Evolutionary conservation across 2,113 vertebrate species (phyloP).

Genomic region (Coregonus clupeaformis): DNA sequence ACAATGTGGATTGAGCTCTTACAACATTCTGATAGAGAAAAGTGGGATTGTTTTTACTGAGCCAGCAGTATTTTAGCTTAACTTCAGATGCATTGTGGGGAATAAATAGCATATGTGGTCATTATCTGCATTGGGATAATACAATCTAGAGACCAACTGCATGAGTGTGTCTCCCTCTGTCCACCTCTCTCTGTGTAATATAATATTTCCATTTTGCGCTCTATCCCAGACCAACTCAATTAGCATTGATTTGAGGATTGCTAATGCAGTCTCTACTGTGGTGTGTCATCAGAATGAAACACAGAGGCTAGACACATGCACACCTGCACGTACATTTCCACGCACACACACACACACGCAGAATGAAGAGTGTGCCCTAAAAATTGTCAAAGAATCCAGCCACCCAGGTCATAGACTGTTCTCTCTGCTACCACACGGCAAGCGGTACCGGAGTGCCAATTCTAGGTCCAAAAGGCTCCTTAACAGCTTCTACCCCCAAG

Average conservation of each 20-base stretch:
- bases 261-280: conserved; percentile 22
- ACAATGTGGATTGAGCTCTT: not conserved
- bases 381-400: too few relatives aligned
- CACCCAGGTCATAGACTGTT: too few relatives aligned
- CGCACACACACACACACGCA: not conserved
- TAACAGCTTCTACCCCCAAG: too few relatives aligned
- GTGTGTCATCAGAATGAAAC: conserved; percentile 28
- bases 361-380: not conserved
- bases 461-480: too few relatives aligned
- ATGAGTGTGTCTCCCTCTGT: conserved; percentile 8
- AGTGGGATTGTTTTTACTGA: not conserved
- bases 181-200: conserved; percentile 32
- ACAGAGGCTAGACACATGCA: conserved; percentile 2
- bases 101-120: conserved; percentile 13
- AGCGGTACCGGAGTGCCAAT: too few relatives aligned
- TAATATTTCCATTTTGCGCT: conserved; percentile 39
- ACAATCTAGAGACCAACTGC: conserved; percentile 21
- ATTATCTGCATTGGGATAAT: conserved; percentile 25
- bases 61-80: not conserved
- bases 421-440: too few relatives aligned
- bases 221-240: conserved; percentile 16
- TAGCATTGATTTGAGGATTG: conserved; percentile 23
- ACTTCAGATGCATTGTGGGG: not conserved
- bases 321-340: not conserved
- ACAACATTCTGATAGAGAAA: not conserved